phyloP scores from a whole-genome alignment of 2,797 vertebrate species.

The Acanthurus tractus region DNA sequence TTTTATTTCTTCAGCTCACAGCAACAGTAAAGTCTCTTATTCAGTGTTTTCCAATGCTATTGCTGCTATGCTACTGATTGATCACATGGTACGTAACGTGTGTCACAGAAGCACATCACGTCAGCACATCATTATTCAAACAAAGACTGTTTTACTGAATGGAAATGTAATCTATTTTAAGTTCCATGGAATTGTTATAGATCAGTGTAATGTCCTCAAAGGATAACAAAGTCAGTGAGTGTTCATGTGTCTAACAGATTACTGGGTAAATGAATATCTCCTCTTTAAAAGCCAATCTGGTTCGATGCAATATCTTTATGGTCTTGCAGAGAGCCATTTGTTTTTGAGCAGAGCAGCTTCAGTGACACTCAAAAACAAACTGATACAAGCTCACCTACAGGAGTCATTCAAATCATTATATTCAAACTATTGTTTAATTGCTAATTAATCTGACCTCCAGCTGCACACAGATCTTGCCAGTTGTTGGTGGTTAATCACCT shows the following conservation, averaged over 20 bases:
- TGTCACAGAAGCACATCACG: background rate
- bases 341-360: constrained; percentile 34
- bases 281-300: constrained; percentile 22
- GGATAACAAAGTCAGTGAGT: constrained; percentile 3
- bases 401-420: background rate
- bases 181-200: background rate
- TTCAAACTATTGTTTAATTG: background rate
- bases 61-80: background rate
- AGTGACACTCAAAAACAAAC: constrained; percentile 11
- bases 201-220: constrained; percentile 1
- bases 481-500: background rate
- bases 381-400: constrained; percentile 12
- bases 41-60: background rate
- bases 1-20: background rate
- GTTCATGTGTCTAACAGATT: constrained; percentile 22
- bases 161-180: constrained; percentile 3
- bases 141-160: background rate
- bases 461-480: background rate
- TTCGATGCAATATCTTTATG: constrained; percentile 38
- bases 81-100: background rate
- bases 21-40: background rate
- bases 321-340: constrained; percentile 40
- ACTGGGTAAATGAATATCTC: constrained; percentile 21
- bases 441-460: background rate
- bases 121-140: background rate